phyloP scores from a whole-genome alignment of 2,888 invertebrate genomes.

The Meiosimyza decipiens region DNA sequence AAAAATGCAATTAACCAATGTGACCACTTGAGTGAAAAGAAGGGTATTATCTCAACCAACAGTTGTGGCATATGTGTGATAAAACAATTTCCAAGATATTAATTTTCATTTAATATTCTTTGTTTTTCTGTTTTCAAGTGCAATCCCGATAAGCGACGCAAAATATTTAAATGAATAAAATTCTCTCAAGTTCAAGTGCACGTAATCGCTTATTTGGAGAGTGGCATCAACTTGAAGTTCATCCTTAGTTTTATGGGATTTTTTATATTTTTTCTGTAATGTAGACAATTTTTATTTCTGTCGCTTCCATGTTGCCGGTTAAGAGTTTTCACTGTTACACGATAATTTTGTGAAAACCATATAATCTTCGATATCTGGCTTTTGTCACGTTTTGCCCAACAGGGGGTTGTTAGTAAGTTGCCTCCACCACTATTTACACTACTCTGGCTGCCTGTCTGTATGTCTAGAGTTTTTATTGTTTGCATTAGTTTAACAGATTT shows the following conservation, averaged over 20 bases:
- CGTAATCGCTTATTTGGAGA: neutral
- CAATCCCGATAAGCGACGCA: neutral
- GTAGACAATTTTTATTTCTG: neutral
- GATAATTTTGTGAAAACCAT: neutral
- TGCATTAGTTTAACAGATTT: neutral
- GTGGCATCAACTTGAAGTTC: constrained; percentile 1
- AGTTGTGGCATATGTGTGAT: neutral
- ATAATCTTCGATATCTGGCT: constrained; percentile 10
- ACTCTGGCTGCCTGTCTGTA: neutral
- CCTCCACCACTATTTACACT: neutral
- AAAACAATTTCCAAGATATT: neutral
- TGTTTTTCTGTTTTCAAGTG: neutral
- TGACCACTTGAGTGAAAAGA: constrained; percentile 15
- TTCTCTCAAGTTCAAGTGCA: constrained; percentile 19
- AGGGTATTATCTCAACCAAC: neutral
- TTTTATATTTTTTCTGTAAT: neutral
- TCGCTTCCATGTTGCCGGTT: no score
- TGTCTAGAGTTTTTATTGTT: neutral
- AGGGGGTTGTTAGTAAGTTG: neutral
- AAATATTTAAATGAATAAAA: neutral
- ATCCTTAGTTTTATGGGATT: neutral
- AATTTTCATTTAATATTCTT: neutral
- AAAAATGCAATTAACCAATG: constrained; percentile 19
- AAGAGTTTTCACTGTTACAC: neutral
- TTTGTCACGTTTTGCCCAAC: constrained; percentile 29